Evolutionary conservation across 2,888 invertebrate species (phyloP).

Genomic region (Trichopoda pennipes): DNA sequence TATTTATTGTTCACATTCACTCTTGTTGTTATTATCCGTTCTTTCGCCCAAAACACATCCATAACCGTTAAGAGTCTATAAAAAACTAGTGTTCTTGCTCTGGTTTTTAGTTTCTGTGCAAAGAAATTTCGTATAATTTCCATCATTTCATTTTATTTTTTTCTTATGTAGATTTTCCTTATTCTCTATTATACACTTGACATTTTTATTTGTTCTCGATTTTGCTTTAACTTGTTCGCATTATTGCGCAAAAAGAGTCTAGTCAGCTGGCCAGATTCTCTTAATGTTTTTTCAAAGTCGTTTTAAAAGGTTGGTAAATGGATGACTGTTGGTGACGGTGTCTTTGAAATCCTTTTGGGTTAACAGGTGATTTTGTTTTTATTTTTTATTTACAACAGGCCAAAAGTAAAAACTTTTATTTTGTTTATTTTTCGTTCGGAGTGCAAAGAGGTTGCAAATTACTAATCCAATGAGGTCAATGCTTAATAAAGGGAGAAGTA

Average conservation of each 20-base stretch:
- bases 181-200: constrained; percentile 57
- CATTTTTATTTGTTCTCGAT: constrained; percentile 53
- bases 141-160: constrained; percentile 44
- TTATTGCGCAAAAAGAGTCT: constrained; percentile 39
- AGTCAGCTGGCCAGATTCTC: constrained; percentile 29
- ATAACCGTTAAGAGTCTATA: constrained; percentile 77
- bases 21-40: constrained; percentile 54
- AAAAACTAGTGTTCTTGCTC: constrained; percentile 72
- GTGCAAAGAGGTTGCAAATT: constrained; percentile 4
- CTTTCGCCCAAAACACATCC: constrained; percentile 73
- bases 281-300: constrained; percentile 17
- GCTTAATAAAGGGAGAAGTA: neutral
- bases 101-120: constrained; percentile 31
- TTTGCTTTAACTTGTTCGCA: constrained; percentile 10
- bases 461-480: constrained; percentile 16
- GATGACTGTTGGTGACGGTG: neutral
- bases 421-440: neutral
- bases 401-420: neutral
- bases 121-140: constrained; percentile 41
- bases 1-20: constrained; percentile 5
- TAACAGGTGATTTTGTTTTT: constrained; percentile 65
- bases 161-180: constrained; percentile 7
- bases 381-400: neutral
- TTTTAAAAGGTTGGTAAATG: neutral
- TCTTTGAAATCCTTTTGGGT: constrained; percentile 56